Conservation (phyloP, 2,888 invertebrate genomes). For the Drosophila emarginata region DNA sequence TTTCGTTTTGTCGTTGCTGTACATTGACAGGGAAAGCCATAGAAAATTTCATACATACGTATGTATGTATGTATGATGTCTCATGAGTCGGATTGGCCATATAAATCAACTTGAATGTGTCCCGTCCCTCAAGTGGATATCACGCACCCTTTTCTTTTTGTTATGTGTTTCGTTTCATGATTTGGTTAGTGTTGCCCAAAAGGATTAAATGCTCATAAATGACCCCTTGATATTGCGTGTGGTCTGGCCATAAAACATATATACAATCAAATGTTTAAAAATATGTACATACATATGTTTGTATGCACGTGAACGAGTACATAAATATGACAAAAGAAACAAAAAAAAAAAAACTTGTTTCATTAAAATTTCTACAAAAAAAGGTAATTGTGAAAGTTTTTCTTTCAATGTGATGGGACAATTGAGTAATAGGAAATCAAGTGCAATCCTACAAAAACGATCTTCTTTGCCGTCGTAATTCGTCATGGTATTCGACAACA, state of each 20-base stretch:
- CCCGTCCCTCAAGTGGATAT: slow-evolving; percentile 29
- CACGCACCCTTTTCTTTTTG: slow-evolving; percentile 60
- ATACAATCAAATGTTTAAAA: neutral
- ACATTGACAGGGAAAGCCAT: slow-evolving; percentile 71
- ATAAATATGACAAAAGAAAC: neutral
- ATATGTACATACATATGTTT: neutral
- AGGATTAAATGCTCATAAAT: slow-evolving; percentile 70
- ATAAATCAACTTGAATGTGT: slow-evolving; percentile 67
- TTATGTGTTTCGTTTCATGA: slow-evolving; percentile 22
- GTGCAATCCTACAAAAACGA: neutral
- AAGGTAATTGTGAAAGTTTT: slow-evolving; percentile 2
- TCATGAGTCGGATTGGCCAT: slow-evolving; percentile 21
- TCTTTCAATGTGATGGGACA: neutral
- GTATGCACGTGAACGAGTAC: too few relatives aligned
- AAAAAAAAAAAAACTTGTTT: neutral
- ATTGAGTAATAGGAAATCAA: neutral
- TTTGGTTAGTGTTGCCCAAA: slow-evolving; percentile 45
- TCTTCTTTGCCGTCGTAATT: too few relatives aligned
- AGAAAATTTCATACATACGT: slow-evolving; percentile 64
- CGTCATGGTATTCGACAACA: too few relatives aligned
- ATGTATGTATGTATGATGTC: too few relatives aligned
- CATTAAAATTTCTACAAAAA: neutral
- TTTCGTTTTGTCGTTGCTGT: slow-evolving; percentile 20
- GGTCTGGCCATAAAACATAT: slow-evolving; percentile 21
- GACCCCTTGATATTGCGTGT: slow-evolving; percentile 42